Evolutionary conservation across 2,797 vertebrate genomes (phyloP), one percentile per base, ranked within the genome.

Genomic region (Intellagama lesueurii): DNA sequence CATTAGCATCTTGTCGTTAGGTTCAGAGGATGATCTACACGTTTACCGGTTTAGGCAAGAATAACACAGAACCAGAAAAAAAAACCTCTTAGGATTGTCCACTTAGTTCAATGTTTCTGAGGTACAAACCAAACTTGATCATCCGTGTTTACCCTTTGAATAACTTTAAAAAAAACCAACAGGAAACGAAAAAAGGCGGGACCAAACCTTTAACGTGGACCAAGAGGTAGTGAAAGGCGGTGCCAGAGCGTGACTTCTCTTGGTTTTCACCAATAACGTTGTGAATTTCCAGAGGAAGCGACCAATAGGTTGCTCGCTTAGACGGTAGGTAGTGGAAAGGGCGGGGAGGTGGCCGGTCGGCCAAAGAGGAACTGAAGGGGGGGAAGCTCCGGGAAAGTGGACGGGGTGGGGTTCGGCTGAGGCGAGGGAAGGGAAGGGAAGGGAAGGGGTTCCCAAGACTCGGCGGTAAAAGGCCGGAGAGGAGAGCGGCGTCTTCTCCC

Each of bases 291-390:
- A 35, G 11, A 16, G 4, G 0, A 7, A 2, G 0, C 1, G 72
- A 2, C 96, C 96, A 97, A 95, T 97, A 79, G 82, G 17, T 6
- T 0, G 44, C 1, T 2, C 19, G 1, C 0, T 1, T 64, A 91
- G 77, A 92, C 87, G 49, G 85, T 9, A 12, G 49, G 73, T 75
- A n/a, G 77, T 56, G 19, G 66, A 91, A 93, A 94, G 47, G 91
- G 95, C 32, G 35, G 91, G 94, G 94, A 17, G 92, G 91, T 81
- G 83, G 94, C 88, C 72, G 82, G 9, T 87, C 60, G 28, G 94
- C 92, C 28, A 93, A 91, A 94, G 94, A 86, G 94, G 93, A 77
- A 81, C 90, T 17, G 91, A 94, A 95, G 95, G 87, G 56, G 95
- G 94, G 95, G 90, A 14, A 86, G 64, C 82, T 91, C 76, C 22